Evolutionary conservation across 2,888 invertebrate genomes (phyloP).

Genomic region (Perithous albicinctus): DNA sequence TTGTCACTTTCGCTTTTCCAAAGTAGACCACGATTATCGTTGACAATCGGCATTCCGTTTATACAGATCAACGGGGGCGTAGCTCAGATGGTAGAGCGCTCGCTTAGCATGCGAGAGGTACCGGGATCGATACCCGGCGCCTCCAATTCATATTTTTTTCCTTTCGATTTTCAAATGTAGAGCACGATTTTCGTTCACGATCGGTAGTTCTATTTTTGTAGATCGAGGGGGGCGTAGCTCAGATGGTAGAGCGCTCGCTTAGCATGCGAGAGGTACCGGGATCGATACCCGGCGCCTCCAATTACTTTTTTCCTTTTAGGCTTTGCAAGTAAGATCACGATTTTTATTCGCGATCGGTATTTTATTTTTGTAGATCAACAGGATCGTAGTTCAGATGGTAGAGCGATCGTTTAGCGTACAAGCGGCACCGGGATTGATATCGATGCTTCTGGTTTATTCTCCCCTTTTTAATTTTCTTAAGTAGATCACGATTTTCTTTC

Average conservation of each 20-base stretch:
- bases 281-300: conserved; percentile 73
- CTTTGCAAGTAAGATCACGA: neutral
- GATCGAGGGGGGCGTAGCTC: conserved; percentile 72
- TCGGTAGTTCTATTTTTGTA: neutral
- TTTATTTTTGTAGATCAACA: neutral
- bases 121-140: conserved; percentile 79
- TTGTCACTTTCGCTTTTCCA: neutral
- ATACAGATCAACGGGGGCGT: conserved; percentile 65
- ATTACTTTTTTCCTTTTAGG: conserved; percentile 67
- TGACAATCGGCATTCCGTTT: too few relatives aligned
- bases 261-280: conserved; percentile 73
- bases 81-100: conserved; percentile 77
- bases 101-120: conserved; percentile 83
- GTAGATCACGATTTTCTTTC: neutral
- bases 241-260: conserved; percentile 76
- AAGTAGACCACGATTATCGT: neutral
- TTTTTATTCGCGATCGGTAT: neutral
- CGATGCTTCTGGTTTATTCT: conserved; percentile 4
- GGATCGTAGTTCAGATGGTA: neutral
- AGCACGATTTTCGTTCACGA: conserved; percentile 31
- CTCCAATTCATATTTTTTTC: conserved; percentile 73
- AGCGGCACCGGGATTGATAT: conserved; percentile 73
- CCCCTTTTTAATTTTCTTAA: neutral
- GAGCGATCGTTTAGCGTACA: neutral
- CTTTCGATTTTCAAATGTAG: conserved; percentile 39